Conservation (phyloP, 2,888 invertebrate genomes). For the Steromphala cineraria region DNA sequence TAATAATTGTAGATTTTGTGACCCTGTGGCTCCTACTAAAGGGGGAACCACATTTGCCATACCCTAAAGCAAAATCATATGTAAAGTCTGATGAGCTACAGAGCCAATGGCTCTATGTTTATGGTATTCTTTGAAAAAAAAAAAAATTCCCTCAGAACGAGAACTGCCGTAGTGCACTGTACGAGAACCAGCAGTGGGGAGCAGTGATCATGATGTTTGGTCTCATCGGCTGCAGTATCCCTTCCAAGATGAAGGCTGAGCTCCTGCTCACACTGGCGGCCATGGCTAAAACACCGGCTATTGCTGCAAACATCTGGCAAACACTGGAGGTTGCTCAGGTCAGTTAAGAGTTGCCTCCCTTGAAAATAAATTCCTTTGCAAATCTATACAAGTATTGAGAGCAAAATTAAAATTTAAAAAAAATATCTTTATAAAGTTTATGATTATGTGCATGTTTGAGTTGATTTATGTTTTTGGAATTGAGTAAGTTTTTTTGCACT, state of each 20-base stretch:
- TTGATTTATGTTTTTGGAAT: too few species aligned
- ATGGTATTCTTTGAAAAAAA: too few species aligned
- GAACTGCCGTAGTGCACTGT: slow-evolving; percentile 86
- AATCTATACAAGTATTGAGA: background rate
- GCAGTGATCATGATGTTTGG: slow-evolving; percentile 88
- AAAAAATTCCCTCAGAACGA: slow-evolving; percentile 87
- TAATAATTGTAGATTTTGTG: too few species aligned
- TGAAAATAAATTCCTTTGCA: background rate
- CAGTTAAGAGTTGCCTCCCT: background rate
- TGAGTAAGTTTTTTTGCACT: too few species aligned
- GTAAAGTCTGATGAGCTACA: too few species aligned
- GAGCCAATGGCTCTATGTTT: too few species aligned
- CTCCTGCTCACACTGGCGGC: slow-evolving; percentile 87
- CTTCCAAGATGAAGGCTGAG: slow-evolving; percentile 89
- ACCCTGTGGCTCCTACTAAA: too few species aligned
- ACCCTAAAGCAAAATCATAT: too few species aligned
- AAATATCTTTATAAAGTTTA: too few species aligned
- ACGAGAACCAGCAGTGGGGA: slow-evolving; percentile 92
- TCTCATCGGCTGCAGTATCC: slow-evolving; percentile 90
- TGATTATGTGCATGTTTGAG: too few species aligned
- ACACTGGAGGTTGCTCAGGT: slow-evolving; percentile 77
- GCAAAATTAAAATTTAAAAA: too few species aligned
- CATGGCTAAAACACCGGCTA: slow-evolving; percentile 85
- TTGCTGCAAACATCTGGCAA: slow-evolving; percentile 90
- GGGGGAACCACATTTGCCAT: too few species aligned